These are phyloP conservation scores for Drosophila equinoxialis DNA, from an alignment of 1,140 invertebrate species.

Conservation along the genomic window DNA sequence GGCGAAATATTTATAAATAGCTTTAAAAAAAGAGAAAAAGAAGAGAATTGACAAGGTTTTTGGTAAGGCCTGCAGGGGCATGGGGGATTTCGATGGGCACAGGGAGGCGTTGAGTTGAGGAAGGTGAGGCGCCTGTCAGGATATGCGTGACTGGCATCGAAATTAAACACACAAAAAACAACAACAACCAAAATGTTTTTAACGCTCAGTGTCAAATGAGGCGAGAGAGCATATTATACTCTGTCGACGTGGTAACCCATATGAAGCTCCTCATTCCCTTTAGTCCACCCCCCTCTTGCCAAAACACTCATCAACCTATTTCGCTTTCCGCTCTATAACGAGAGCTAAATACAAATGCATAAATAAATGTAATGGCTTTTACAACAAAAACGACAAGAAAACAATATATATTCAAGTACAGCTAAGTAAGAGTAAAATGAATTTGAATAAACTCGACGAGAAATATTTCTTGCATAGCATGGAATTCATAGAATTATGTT, in stretches of 20 bases:
- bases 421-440: not conserved
- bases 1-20: constrained; percentile 63
- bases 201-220: constrained; percentile 66
- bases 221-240: constrained; percentile 42
- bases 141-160: constrained; percentile 78
- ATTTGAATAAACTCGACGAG: not conserved
- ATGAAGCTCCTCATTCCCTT: constrained; percentile 22
- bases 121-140: constrained; percentile 42
- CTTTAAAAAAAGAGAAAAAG: constrained; percentile 39
- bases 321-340: not conserved
- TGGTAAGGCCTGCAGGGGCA: not conserved
- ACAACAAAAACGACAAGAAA: constrained; percentile 45
- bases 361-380: constrained; percentile 76
- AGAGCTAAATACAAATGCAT: constrained; percentile 54
- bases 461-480: not conserved
- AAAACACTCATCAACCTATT: not conserved
- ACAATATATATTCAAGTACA: constrained; percentile 14
- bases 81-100: not conserved
- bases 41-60: constrained; percentile 36
- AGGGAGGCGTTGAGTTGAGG: constrained; percentile 11
- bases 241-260: constrained; percentile 48
- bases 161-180: constrained; percentile 60
- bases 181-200: constrained; percentile 39
- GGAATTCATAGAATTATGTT: not conserved
- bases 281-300: not conserved